Percentiles rank a stretch among this genome's conserved stretches.
phyloP scores from a whole-genome alignment of 2,888 invertebrate genomes.

The Lottia scabra region DNA sequence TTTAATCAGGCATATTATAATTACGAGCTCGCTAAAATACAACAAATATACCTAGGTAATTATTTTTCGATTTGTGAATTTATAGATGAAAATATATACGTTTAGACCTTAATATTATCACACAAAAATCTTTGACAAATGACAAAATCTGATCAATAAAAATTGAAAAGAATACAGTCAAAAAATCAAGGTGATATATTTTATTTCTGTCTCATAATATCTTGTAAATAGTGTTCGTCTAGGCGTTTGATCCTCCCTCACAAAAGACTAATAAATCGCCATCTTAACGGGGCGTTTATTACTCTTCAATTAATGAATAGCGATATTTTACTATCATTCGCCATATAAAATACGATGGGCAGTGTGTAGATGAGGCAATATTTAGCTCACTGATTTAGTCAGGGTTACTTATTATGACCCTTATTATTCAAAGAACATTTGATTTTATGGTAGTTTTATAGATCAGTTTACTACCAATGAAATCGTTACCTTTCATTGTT shows the following conservation, averaged over 20 bases:
- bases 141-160: no score
- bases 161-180: no score
- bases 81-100: no score
- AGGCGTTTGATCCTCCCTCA: not conserved
- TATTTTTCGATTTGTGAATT: no score
- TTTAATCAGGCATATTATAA: no score
- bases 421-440: not conserved
- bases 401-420: not conserved
- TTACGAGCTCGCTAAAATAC: no score
- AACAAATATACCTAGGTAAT: no score
- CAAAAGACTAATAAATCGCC: slow-evolving; percentile 4
- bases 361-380: not conserved
- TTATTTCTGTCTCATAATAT: no score
- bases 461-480: not conserved
- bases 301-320: slow-evolving; percentile 6
- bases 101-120: no score
- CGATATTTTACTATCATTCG: not conserved
- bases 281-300: slow-evolving; percentile 4
- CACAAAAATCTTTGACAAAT: no score
- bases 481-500: not conserved
- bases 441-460: not conserved
- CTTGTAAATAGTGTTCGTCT: not conserved
- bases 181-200: no score
- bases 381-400: not conserved
- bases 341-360: not conserved